phyloP scores from a whole-genome alignment of 1,140 invertebrate species.

The Ostrea edulis region DNA sequence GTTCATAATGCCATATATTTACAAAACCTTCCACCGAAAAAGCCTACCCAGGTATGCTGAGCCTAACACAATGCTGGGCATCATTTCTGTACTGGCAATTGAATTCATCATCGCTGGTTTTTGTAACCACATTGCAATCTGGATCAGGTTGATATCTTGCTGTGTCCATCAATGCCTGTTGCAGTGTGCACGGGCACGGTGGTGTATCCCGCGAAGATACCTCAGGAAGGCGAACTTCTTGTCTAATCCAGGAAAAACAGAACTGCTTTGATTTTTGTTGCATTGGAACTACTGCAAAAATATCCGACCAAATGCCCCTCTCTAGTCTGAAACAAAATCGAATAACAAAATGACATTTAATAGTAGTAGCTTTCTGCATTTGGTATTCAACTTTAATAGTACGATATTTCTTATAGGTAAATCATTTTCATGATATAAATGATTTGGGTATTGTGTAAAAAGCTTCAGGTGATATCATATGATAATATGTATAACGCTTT shows the following conservation, averaged over 20 bases:
- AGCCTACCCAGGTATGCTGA: not conserved
- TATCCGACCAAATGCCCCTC: conserved; percentile 38
- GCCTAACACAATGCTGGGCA: conserved; percentile 27
- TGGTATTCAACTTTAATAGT: no score
- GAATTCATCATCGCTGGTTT: not conserved
- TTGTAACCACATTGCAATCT: conserved; percentile 14
- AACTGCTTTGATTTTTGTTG: not conserved
- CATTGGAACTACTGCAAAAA: conserved; percentile 14
- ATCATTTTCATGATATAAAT: no score
- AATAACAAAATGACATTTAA: no score
- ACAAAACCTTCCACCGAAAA: no score
- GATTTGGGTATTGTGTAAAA: no score
- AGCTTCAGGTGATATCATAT: no score
- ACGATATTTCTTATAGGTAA: no score
- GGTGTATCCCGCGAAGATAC: not conserved
- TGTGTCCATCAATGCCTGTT: conserved; percentile 45
- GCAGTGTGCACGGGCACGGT: conserved; percentile 45
- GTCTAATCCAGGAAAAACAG: conserved; percentile 27
- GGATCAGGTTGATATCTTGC: conserved; percentile 44
- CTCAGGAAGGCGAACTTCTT: not conserved
- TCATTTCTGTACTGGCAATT: conserved; percentile 26
- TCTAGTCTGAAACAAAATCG: not conserved
- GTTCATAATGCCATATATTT: no score
- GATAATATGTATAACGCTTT: no score
- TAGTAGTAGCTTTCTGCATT: no score